Base-by-base conservation (phyloP, 2,113 vertebrate genomes). In the Corythoichthys intestinalis region DNA sequence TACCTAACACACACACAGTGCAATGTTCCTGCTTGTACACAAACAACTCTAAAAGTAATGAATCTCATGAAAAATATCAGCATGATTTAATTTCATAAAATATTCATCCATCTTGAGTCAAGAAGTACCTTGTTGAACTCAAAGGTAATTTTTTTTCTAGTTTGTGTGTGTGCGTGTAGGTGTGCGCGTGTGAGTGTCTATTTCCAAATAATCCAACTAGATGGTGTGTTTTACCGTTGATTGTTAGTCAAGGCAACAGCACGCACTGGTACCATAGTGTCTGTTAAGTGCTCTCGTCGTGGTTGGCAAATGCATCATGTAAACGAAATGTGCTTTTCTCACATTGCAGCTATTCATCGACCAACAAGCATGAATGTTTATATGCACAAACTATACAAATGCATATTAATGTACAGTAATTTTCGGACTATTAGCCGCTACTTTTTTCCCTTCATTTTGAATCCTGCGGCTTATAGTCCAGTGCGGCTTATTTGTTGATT, bases 1-100 rank as follows among this genome's bases (percentile, higher is more conserved):
- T 61, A 62, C 53, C 62, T 76, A 72, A 65, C 75, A 71, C 66
- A 66, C 61, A 46, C 63, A 35, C 68, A 70, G 20, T 28, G 44
- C 47, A 3, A 69, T 17, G 71, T 67, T 75, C 56, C 63, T 46
- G 50, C 35, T 78, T 76, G 59, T 28, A 28, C 20, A 28, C 20
- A 71, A 46, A 62, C 49, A 73, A 17, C n/a, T 8, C 17, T 20
- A n/a, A 6, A 34, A 56, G 53, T 56, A 28, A 56, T 44, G 41
- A 44, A 44, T 44, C 6, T 44, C 41, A 44, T 2, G 41, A 44
- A 44, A 44, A 44, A 44, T 44, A 28, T 28, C 20, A 7, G 41
- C 52, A 34, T 56, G 20, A 56, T 56, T 34, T 34, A 28, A 56
- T 56, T 34, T 34, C 17, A 12, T 56, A 56, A 56, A 11, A 54